Conservation (phyloP, 2,797 vertebrate species). For the Monodelphis domestica region DNA sequence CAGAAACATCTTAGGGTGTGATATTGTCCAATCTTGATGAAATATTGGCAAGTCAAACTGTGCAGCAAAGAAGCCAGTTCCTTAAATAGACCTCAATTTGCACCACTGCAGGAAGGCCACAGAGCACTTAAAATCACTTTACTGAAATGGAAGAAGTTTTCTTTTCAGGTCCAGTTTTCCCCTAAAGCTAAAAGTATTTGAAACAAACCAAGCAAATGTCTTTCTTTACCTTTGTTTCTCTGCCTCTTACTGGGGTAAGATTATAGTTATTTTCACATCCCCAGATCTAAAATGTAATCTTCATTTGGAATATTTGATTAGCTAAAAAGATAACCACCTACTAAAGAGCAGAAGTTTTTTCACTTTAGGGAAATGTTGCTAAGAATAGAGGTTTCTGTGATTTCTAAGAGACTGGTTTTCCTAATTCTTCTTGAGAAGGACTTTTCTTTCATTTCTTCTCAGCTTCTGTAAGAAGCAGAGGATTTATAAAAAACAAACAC, state of each 20-base stretch:
- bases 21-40: slow-evolving; percentile 44
- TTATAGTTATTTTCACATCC: not conserved
- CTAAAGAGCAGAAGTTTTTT: not conserved
- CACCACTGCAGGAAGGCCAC: slow-evolving; percentile 50
- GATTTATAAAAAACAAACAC: not conserved
- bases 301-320: not conserved
- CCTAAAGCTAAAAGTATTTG: slow-evolving; percentile 34
- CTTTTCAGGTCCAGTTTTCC: slow-evolving; percentile 66
- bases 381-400: not conserved
- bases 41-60: slow-evolving; percentile 65
- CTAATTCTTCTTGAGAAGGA: not conserved
- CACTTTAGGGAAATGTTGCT: not conserved
- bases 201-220: slow-evolving; percentile 27
- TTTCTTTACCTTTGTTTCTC: not conserved
- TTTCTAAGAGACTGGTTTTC: not conserved
- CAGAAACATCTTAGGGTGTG: slow-evolving; percentile 52
- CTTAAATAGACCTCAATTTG: slow-evolving; percentile 58
- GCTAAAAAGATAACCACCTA: not conserved
- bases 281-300: not conserved
- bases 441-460: not conserved
- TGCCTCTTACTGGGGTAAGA: slow-evolving; percentile 17
- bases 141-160: slow-evolving; percentile 32
- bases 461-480: not conserved
- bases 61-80: slow-evolving; percentile 57
- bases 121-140: slow-evolving; percentile 14